phyloP scores from a whole-genome alignment of 2,888 invertebrate genomes.

The Habrosyne pyritoides region DNA sequence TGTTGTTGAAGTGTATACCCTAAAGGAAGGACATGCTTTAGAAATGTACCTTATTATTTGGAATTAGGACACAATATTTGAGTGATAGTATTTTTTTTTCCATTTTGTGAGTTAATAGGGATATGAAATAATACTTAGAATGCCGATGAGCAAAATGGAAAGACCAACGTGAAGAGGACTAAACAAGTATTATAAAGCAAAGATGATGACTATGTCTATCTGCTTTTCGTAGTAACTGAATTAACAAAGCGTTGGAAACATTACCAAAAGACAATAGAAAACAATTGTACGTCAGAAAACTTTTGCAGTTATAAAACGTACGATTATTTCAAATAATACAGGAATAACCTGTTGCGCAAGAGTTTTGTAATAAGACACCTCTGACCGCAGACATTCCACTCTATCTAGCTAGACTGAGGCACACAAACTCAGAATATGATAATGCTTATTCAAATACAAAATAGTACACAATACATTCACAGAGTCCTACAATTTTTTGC shows the following conservation, averaged over 20 bases:
- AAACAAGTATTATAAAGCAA: not conserved
- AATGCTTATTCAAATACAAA: not conserved
- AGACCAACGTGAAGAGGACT: not conserved
- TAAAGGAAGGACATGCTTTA: not conserved
- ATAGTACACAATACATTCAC: not conserved
- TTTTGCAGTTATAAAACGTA: not conserved
- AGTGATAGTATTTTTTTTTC: not conserved
- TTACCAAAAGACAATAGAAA: not conserved
- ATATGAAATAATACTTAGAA: not conserved
- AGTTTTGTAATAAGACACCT: slow-evolving; percentile 30
- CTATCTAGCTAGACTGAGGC: not conserved
- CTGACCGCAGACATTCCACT: slow-evolving; percentile 33
- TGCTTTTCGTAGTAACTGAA: too few relatives aligned
- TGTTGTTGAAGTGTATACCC: not conserved
- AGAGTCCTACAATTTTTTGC: not conserved
- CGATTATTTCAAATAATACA: not conserved
- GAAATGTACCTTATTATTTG: not conserved
- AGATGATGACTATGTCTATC: too few relatives aligned
- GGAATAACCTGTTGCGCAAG: slow-evolving; percentile 33
- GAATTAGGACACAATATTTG: not conserved
- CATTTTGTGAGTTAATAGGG: not conserved
- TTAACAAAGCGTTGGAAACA: not conserved
- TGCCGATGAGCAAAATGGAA: not conserved
- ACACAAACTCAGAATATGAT: not conserved
- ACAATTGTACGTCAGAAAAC: not conserved